Evolutionary conservation across 2,113 vertebrate genomes (phyloP).

Genomic region (Callospermophilus lateralis): DNA sequence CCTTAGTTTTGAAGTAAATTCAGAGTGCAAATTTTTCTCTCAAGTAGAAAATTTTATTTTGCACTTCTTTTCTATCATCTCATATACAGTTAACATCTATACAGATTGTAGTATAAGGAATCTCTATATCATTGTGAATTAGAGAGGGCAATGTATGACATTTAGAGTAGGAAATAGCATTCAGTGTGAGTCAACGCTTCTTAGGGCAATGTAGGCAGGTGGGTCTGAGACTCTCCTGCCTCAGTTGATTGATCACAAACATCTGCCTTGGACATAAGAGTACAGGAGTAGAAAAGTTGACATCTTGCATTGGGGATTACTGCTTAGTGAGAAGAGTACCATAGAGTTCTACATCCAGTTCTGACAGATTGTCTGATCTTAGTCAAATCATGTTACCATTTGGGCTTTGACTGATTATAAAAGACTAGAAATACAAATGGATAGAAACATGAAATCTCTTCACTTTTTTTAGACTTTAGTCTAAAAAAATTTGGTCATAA

Average conservation of each 20-base stretch:
- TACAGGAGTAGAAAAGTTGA: neutral
- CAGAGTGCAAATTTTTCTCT: neutral
- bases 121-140: neutral
- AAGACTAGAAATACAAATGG: neutral
- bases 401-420: neutral
- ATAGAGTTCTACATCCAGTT: neutral
- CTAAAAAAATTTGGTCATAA: neutral
- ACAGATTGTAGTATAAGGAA: neutral
- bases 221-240: neutral
- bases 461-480: neutral
- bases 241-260: neutral
- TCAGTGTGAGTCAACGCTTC: neutral
- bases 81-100: neutral
- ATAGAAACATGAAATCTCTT: neutral
- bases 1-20: neutral
- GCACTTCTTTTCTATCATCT: neutral
- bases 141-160: neutral
- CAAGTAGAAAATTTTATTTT: neutral
- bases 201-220: neutral
- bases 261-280: neutral
- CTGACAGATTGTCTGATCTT: neutral
- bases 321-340: neutral
- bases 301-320: neutral
- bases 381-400: neutral
- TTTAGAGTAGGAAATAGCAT: neutral